Percentiles rank a stretch among this genome's conserved stretches.
These are phyloP conservation scores for Hycleus phaleratus DNA, from an alignment of 1,140 invertebrate genomes.

Conservation along the genomic window DNA sequence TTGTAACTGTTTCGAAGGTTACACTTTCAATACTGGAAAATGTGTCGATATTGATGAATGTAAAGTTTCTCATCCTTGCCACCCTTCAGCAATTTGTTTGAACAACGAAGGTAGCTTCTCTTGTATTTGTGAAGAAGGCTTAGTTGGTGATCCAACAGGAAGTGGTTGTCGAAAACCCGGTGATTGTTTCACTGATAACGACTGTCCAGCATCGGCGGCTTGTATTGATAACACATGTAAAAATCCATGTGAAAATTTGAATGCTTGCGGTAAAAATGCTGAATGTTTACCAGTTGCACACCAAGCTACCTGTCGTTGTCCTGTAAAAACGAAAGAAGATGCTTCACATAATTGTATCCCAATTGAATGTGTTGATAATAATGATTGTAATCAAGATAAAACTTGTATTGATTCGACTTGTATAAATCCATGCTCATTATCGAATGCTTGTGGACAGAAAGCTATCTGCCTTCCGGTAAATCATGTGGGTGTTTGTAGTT, in stretches of 20 bases:
- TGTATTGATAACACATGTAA: slow-evolving; percentile 70
- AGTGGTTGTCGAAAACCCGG: slow-evolving; percentile 66
- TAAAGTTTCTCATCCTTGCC: slow-evolving; percentile 61
- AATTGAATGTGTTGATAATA: slow-evolving; percentile 71
- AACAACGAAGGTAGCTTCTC: slow-evolving; percentile 68
- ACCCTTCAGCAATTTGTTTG: slow-evolving; percentile 64
- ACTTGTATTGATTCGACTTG: slow-evolving; percentile 75
- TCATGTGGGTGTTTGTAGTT: slow-evolving; percentile 72
- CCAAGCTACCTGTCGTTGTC: slow-evolving; percentile 64
- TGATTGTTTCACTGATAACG: slow-evolving; percentile 69
- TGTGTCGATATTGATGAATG: slow-evolving; percentile 83
- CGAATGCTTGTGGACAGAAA: slow-evolving; percentile 74
- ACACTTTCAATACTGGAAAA: slow-evolving; percentile 53
- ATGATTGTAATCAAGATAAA: slow-evolving; percentile 61
- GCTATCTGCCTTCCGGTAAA: slow-evolving; percentile 63
- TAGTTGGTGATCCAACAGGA: slow-evolving; percentile 66
- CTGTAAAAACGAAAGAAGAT: slow-evolving; percentile 66
- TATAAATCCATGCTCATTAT: slow-evolving; percentile 67
- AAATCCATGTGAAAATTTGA: slow-evolving; percentile 64
- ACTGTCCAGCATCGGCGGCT: slow-evolving; percentile 69
- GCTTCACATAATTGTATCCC: slow-evolving; percentile 59
- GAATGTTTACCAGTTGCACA: slow-evolving; percentile 62
- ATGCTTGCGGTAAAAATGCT: slow-evolving; percentile 66
- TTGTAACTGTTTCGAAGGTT: slow-evolving; percentile 72
- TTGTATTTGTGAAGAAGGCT: slow-evolving; percentile 67